phyloP scores from a whole-genome alignment of 2,888 invertebrate genomes.

The Xestoiulus laeticollis region DNA sequence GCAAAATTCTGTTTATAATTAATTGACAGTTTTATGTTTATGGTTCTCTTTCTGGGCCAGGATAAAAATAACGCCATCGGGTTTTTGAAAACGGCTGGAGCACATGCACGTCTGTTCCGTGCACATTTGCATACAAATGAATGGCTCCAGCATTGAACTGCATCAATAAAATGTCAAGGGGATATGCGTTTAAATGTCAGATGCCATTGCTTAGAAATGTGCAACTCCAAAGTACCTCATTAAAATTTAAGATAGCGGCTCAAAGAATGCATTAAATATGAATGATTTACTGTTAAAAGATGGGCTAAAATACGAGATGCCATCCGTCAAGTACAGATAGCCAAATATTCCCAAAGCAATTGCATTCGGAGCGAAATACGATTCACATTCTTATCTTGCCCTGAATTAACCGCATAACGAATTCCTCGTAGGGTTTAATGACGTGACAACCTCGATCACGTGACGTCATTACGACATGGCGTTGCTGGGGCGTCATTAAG shows the following conservation, averaged over 20 bases:
- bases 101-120: neutral
- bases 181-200: conserved; percentile 19
- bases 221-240: conserved; percentile 12
- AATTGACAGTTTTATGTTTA: neutral
- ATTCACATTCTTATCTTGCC: conserved; percentile 12
- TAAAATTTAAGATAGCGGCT: conserved; percentile 20
- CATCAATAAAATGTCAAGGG: conserved; percentile 25
- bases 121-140: conserved; percentile 13
- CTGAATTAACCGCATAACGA: conserved; percentile 6
- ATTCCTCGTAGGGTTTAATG: neutral
- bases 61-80: neutral
- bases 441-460: neutral
- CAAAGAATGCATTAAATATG: conserved; percentile 1
- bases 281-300: neutral
- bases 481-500: neutral
- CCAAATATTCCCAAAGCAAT: neutral
- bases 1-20: conserved; percentile 20
- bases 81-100: neutral
- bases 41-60: neutral
- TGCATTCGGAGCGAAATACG: neutral
- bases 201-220: neutral
- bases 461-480: neutral
- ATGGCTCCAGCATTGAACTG: conserved; percentile 12
- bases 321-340: neutral
- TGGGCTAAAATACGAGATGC: neutral